Evolutionary conservation across 2,888 invertebrate species (phyloP), one percentile per base, ranked within the genome.

Genomic region (Erynnis tages): DNA sequence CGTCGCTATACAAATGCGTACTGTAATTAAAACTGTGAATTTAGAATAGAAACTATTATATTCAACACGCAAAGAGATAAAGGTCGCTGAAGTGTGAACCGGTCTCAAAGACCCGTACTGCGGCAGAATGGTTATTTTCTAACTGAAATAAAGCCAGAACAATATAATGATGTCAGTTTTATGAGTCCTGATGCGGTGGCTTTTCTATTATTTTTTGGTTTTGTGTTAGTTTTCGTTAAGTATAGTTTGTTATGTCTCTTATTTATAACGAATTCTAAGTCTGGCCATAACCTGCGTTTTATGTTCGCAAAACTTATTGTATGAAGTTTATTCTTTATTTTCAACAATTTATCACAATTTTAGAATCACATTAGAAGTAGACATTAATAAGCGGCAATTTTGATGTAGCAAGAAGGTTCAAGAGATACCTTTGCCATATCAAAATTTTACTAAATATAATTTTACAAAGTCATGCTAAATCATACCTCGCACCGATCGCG

Each of bases 41-140:
- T 60, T 60, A 60, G 53, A 58, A 58, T 50, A 58, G 58, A 56
- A 58, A 59, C 61, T 59, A 62, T 62, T 59, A 60, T 59, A 62
- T 61, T 61, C 60, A 58, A 49, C 53, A 55, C 45, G 53, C 48
- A 52, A 56, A 45, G 55, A 53, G 37, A 52, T 37, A 50, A 50
- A 50, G 50, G 43, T 35, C 19, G 50, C 50, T 50, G 43, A 43
- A 50, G 50, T 50, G 50, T 50, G 50, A 50, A 50, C 50, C 27
- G 43, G 19, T 30, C 41, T 49, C 43, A 43, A 43, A 50, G 35
- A 34, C 25, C 43, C 21, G 35, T 38, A 40, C 41, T 10, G 16
- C 47, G 34, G 17, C 8, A 43, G 50, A 50, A 50, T 50, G 35
- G 50, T 43, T 50, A 50, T 43, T 50, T 50, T 50, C 35, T 43